phyloP scores from a whole-genome alignment of 2,888 invertebrate species.

The Drosophila mayaguana region DNA sequence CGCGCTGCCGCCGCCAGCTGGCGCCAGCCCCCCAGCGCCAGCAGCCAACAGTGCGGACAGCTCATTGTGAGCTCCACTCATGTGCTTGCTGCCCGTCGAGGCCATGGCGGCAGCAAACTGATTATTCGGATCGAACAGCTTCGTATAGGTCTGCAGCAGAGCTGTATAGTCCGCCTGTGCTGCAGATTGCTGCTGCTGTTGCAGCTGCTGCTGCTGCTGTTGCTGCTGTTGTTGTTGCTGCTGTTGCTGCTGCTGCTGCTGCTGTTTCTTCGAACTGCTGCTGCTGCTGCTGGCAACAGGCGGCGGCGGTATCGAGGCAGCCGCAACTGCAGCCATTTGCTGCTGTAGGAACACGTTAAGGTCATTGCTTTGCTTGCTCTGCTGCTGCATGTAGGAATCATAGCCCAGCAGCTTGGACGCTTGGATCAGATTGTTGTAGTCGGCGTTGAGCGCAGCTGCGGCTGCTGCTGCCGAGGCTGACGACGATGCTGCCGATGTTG shows the following conservation, averaged over 20 bases:
- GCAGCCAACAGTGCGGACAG: slow-evolving; percentile 81
- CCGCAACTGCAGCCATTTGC: slow-evolving; percentile 83
- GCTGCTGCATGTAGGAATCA: slow-evolving; percentile 84
- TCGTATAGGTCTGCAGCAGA: slow-evolving; percentile 84
- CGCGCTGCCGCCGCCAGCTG: slow-evolving; percentile 40
- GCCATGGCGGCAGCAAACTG: slow-evolving; percentile 79
- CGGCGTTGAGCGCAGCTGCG: slow-evolving; percentile 80
- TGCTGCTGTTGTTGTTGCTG: slow-evolving; percentile 67
- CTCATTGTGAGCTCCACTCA: slow-evolving; percentile 79
- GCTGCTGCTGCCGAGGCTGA: slow-evolving; percentile 73
- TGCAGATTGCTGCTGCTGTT: slow-evolving; percentile 67
- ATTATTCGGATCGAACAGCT: slow-evolving; percentile 83
- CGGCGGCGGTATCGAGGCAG: slow-evolving; percentile 72
- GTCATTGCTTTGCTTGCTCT: slow-evolving; percentile 82
- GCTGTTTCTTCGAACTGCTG: slow-evolving; percentile 68
- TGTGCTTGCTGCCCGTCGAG: slow-evolving; percentile 62
- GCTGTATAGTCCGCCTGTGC: slow-evolving; percentile 83
- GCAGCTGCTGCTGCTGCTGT: slow-evolving; percentile 64
- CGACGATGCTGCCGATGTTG: slow-evolving; percentile 45
- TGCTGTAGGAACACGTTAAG: slow-evolving; percentile 83
- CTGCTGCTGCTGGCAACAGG: slow-evolving; percentile 53
- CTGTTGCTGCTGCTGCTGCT: slow-evolving; percentile 66
- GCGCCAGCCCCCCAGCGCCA: slow-evolving; percentile 60
- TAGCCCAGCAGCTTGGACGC: slow-evolving; percentile 84
- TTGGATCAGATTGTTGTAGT: slow-evolving; percentile 84